Evolutionary conservation across 2,113 vertebrate genomes (phyloP).

Genomic region (Myocastor coypus): DNA sequence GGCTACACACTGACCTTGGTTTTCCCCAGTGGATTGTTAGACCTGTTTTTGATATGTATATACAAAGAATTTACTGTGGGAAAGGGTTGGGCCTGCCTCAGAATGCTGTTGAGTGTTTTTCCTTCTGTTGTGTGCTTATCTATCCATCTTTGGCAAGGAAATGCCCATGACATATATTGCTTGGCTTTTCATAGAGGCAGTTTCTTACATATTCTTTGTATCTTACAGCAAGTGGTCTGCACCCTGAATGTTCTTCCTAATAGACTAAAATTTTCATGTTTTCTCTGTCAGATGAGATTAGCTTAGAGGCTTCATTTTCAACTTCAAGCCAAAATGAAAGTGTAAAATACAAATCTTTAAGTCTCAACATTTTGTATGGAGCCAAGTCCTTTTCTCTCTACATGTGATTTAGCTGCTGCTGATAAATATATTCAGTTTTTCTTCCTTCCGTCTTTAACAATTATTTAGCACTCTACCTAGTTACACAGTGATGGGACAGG

Average conservation of each 20-base stretch:
- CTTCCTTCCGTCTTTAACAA: background rate
- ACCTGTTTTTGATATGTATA: slow-evolving; percentile 81
- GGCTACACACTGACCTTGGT: slow-evolving; percentile 82
- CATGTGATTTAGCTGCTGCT: background rate
- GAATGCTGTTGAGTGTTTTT: slow-evolving; percentile 83
- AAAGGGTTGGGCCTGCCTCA: slow-evolving; percentile 79
- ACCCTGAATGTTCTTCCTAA: slow-evolving; percentile 19
- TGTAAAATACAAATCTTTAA: slow-evolving; percentile 43
- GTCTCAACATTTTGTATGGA: background rate
- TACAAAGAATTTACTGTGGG: slow-evolving; percentile 83
- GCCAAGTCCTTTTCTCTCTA: background rate
- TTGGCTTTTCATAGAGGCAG: slow-evolving; percentile 72
- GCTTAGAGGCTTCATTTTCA: slow-evolving; percentile 39
- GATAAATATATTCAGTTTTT: background rate
- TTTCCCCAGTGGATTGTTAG: slow-evolving; percentile 83
- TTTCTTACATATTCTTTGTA: slow-evolving; percentile 70
- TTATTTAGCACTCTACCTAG: background rate
- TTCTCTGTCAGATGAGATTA: slow-evolving; percentile 31
- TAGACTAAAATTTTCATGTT: background rate
- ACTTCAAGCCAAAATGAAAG: slow-evolving; percentile 35
- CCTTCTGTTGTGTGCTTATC: slow-evolving; percentile 84
- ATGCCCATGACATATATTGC: slow-evolving; percentile 68
- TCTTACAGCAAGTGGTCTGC: slow-evolving; percentile 49
- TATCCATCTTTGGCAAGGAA: slow-evolving; percentile 78
- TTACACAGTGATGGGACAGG: slow-evolving; percentile 17